A percentile compares a stretch with the other conserved stretches of the same genome.
Conservation (phyloP, 2,797 vertebrate genomes). For the Macropus fuliginosus region DNA sequence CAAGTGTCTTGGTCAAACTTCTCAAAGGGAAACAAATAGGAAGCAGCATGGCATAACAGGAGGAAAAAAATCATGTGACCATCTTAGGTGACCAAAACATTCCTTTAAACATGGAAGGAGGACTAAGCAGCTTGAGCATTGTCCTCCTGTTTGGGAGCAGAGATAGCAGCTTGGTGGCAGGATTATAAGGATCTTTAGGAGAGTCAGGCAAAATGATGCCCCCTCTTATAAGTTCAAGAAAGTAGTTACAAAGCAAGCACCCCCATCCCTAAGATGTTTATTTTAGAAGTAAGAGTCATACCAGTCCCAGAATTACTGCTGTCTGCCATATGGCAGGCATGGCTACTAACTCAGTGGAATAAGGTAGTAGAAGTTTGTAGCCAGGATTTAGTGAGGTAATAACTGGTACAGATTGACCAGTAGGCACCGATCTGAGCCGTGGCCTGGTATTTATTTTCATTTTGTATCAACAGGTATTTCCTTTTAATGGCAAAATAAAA, state of each 20-base stretch:
- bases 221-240: neutral
- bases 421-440: neutral
- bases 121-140: neutral
- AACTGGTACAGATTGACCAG: neutral
- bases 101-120: neutral
- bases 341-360: neutral
- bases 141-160: neutral
- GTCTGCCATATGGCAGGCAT: neutral
- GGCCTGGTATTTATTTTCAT: neutral
- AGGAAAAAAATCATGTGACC: neutral
- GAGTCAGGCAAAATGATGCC: neutral
- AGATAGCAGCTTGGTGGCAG: neutral
- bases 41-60: neutral
- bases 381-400: neutral
- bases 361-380: neutral
- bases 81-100: neutral
- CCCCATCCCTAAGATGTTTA: neutral
- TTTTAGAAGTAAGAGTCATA: constrained; percentile 5
- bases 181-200: neutral
- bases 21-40: neutral
- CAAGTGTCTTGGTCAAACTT: neutral
- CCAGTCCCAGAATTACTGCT: neutral
- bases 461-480: neutral
- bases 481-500: neutral
- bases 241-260: neutral